These are phyloP conservation scores for Drosophila teissieri DNA, from an alignment of 1,140 invertebrate genomes.

Conservation along the genomic window DNA sequence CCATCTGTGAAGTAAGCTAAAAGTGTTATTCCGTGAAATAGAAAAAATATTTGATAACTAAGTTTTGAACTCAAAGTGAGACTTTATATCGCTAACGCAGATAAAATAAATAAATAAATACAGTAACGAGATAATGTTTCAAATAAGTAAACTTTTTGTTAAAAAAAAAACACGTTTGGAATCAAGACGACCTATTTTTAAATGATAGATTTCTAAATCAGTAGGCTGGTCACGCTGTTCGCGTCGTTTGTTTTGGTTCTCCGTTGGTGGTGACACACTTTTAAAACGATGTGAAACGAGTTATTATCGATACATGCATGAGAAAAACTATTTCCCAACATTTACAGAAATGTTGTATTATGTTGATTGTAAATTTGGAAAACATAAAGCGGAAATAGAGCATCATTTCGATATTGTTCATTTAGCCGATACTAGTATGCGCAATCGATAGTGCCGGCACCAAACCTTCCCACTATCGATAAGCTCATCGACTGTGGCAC, in stretches of 20 bases:
- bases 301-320: not conserved
- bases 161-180: no score
- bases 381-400: no score
- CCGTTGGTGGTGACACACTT: not conserved
- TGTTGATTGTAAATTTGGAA: no score
- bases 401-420: not conserved
- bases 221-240: constrained; percentile 7
- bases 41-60: constrained; percentile 42
- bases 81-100: constrained; percentile 23
- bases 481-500: not conserved
- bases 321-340: no score
- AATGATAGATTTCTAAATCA: not conserved
- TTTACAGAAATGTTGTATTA: no score
- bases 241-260: constrained; percentile 23
- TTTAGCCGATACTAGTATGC: not conserved
- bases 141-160: no score
- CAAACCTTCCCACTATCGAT: not conserved
- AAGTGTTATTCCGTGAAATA: constrained; percentile 33
- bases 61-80: constrained; percentile 19
- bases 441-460: not conserved
- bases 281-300: not conserved
- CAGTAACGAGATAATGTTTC: not conserved
- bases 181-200: no score
- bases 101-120: constrained; percentile 7
- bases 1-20: constrained; percentile 28